phyloP scores from a whole-genome alignment of 2,797 vertebrate species.

The Momotus momota region DNA sequence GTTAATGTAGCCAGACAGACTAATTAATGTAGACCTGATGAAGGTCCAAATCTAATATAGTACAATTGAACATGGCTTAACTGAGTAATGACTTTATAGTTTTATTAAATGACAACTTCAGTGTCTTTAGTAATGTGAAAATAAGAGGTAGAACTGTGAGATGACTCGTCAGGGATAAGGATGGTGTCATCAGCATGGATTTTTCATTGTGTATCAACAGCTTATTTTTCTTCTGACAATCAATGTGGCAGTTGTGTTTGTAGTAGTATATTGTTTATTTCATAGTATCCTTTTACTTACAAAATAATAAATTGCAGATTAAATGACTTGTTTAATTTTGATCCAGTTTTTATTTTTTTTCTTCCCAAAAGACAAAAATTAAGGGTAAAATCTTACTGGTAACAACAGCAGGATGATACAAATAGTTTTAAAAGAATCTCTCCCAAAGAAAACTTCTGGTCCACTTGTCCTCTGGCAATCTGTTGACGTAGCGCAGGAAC shows the following conservation, averaged over 20 bases:
- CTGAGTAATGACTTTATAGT: background rate
- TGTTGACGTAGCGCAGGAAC: background rate
- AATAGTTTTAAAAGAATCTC: background rate
- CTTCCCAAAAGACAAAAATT: background rate
- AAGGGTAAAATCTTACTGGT: background rate
- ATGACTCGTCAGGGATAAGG: background rate
- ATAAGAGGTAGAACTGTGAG: background rate
- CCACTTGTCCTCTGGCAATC: background rate
- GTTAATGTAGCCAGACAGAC: background rate
- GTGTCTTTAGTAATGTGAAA: background rate
- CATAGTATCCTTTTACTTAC: background rate
- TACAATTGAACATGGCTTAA: background rate
- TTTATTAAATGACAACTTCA: background rate
- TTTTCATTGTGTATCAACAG: background rate
- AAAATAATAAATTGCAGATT: background rate
- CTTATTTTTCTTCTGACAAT: background rate
- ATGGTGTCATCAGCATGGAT: rapidly evolving
- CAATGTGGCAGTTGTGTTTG: background rate
- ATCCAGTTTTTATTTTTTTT: background rate
- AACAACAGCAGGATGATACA: background rate
- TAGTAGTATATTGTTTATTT: background rate
- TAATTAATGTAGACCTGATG: background rate
- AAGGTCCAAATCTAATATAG: background rate
- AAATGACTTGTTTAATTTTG: background rate
- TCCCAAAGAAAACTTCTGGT: background rate